Evolutionary conservation across 2,888 invertebrate species (phyloP).

Genomic region (Polyommatus iphigenia): DNA sequence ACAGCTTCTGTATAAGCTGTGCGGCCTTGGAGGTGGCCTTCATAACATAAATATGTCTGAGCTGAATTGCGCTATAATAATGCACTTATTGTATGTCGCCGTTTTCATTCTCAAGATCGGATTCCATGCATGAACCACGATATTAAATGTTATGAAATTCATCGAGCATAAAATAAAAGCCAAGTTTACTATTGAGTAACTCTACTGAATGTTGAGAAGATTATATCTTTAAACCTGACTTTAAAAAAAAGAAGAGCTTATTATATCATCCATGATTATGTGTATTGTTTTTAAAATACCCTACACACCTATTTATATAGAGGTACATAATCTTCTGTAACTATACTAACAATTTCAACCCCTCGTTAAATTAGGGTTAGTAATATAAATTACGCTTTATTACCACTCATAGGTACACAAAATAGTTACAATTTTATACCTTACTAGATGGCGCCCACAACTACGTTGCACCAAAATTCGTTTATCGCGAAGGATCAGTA

Average conservation of each 20-base stretch:
- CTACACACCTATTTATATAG: no score
- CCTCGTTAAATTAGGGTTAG: not conserved
- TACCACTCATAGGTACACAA: not conserved
- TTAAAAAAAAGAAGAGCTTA: no score
- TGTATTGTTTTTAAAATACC: no score
- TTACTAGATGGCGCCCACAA: no score
- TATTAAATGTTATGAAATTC: not conserved
- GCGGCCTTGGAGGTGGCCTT: not conserved
- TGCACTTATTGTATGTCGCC: conserved; percentile 9
- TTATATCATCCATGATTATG: no score
- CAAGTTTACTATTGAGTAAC: no score
- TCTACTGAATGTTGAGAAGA: no score
- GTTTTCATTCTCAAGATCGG: conserved; percentile 7
- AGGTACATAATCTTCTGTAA: no score
- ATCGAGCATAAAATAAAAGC: no score
- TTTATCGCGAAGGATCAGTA: no score
- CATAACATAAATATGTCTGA: not conserved
- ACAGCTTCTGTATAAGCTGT: not conserved
- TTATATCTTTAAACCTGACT: no score
- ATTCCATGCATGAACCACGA: not conserved
- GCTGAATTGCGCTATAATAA: not conserved
- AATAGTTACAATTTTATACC: conserved; percentile 13
- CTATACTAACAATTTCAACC: not conserved
- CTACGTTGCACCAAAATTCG: no score
- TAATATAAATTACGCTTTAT: not conserved